Evolutionary conservation across 2,888 invertebrate genomes (phyloP).

Genomic region (Mycalesis mineus): DNA sequence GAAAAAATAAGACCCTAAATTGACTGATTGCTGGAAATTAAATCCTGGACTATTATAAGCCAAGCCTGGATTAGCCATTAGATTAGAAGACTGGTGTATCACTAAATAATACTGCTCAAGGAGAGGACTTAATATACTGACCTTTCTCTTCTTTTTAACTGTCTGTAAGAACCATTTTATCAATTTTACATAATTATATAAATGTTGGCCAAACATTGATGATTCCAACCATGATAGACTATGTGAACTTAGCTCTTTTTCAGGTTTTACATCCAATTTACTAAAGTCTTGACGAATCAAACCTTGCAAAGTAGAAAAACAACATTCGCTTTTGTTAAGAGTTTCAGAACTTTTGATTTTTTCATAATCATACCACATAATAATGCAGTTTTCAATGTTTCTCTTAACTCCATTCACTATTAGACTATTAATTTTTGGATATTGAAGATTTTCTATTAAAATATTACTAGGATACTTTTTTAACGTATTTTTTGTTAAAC

Average conservation of each 20-base stretch:
- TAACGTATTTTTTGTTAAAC: conserved; percentile 20
- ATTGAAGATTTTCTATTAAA: conserved; percentile 33
- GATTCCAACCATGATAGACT: conserved; percentile 50
- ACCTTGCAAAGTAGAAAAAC: conserved; percentile 48
- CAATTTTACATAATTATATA: conserved; percentile 53
- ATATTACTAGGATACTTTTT: conserved; percentile 36
- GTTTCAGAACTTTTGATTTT: conserved; percentile 58
- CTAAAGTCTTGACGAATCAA: conserved; percentile 44
- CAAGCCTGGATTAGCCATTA: too few species aligned
- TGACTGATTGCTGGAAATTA: too few species aligned
- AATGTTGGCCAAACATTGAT: conserved; percentile 63
- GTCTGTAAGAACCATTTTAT: conserved; percentile 49
- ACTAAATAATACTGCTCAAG: not conserved
- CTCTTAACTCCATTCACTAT: conserved; percentile 41
- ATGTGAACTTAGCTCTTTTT: conserved; percentile 29
- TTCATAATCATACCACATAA: conserved; percentile 57
- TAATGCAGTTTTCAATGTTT: conserved; percentile 41
- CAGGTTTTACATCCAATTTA: conserved; percentile 11
- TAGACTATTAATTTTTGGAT: conserved; percentile 40
- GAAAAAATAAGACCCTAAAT: too few species aligned
- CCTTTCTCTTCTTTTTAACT: conserved; percentile 49
- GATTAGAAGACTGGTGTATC: too few species aligned
- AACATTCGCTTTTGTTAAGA: conserved; percentile 41
- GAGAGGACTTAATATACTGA: conserved; percentile 32
- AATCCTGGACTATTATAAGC: too few species aligned